These are phyloP conservation scores for Drosophila ananassae DNA, from an alignment of 1,140 invertebrate genomes.

Conservation along the genomic window DNA sequence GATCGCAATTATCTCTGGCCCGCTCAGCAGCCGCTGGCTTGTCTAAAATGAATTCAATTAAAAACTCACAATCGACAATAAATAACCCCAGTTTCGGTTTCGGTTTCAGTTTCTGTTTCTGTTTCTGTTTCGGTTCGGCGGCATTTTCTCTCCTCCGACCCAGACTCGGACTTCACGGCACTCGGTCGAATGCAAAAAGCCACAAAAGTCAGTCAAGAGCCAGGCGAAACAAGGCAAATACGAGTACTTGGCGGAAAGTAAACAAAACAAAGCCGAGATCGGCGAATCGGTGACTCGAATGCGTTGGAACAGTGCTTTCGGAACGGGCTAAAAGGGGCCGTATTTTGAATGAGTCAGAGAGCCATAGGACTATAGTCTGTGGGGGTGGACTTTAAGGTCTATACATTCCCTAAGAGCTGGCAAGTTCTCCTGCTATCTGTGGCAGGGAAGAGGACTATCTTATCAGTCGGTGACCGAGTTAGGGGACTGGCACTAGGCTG, in stretches of 20 bases:
- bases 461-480: too few species aligned
- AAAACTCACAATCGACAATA: conserved; percentile 69
- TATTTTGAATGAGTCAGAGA: neutral
- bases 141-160: conserved; percentile 32
- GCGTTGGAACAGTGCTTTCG: conserved; percentile 47
- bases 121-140: conserved; percentile 20
- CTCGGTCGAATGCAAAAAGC: conserved; percentile 45
- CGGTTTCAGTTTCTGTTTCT: conserved; percentile 8
- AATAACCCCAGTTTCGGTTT: conserved; percentile 52
- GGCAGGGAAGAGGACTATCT: too few species aligned
- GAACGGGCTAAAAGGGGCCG: neutral
- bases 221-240: conserved; percentile 12
- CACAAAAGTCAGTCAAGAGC: neutral
- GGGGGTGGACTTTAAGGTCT: too few species aligned
- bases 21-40: conserved; percentile 9
- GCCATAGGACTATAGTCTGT: neutral
- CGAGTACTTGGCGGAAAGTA: conserved; percentile 23
- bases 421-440: too few species aligned
- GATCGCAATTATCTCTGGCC: conserved; percentile 43
- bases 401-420: too few species aligned
- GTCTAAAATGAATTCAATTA: conserved; percentile 70
- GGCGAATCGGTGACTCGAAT: neutral
- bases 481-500: too few species aligned
- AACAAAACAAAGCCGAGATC: conserved; percentile 37
- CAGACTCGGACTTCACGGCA: conserved; percentile 37